Percentiles rank a stretch among this genome's conserved stretches.
phyloP scores from a whole-genome alignment of 2,797 vertebrate species.

The Poeciliopsis infans region DNA sequence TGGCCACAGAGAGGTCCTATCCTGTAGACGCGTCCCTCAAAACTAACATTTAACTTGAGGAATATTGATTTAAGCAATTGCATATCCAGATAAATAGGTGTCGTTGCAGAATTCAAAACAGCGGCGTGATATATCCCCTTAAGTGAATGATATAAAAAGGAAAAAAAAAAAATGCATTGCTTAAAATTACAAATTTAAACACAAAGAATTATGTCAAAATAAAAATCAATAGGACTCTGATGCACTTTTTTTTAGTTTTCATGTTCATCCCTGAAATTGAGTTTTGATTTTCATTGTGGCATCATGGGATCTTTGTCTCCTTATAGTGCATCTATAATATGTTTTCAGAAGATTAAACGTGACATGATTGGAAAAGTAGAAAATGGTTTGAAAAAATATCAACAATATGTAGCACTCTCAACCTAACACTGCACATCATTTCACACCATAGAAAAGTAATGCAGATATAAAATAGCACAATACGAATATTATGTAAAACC shows the following conservation, averaged over 20 bases:
- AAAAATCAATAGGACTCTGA: background rate
- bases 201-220: background rate
- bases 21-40: background rate
- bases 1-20: background rate
- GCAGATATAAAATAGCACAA: background rate
- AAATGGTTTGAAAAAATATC: background rate
- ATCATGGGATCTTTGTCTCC: background rate
- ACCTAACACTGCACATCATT: background rate
- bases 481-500: background rate
- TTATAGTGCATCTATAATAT: background rate
- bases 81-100: background rate
- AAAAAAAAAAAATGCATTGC: background rate
- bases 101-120: background rate
- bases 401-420: background rate
- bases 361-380: background rate
- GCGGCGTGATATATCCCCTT: background rate
- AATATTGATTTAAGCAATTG: background rate
- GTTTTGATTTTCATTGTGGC: background rate
- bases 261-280: background rate
- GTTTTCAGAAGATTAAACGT: background rate
- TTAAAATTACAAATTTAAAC: background rate
- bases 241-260: background rate
- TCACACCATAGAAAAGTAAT: background rate
- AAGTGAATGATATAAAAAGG: background rate
- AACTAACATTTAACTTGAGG: background rate